These are phyloP conservation scores for Lapara coniferarum DNA, from an alignment of 2,888 invertebrate species.

Conservation along the genomic window DNA sequence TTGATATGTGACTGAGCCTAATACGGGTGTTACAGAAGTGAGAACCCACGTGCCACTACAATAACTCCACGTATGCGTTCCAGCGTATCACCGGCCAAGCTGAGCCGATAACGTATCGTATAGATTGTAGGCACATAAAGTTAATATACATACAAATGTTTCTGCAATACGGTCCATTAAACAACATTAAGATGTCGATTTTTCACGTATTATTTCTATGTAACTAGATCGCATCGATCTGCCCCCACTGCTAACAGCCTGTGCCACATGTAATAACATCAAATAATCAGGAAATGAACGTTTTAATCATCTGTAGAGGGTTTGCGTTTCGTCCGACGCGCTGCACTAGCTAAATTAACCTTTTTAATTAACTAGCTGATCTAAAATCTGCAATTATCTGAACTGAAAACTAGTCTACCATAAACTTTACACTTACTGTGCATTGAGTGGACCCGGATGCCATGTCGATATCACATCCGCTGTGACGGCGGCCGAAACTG, in stretches of 20 bases:
- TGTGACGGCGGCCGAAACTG: background rate
- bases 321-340: background rate
- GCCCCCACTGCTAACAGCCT: background rate
- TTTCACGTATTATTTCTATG: background rate
- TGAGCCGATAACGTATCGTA: conserved; percentile 26
- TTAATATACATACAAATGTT: conserved; percentile 23
- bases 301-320: background rate
- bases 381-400: background rate
- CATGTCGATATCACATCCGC: background rate
- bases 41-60: conserved; percentile 1
- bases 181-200: conserved; percentile 18
- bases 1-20: background rate
- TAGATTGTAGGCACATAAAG: background rate
- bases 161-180: conserved; percentile 13
- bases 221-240: background rate
- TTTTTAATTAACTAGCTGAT: background rate
- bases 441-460: background rate
- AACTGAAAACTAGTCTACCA: background rate
- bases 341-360: background rate
- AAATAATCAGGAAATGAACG: conserved; percentile 19
- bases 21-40: background rate
- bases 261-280: no score
- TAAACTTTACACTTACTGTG: background rate
- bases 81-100: conserved; percentile 13
- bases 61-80: conserved; percentile 23